Conservation (phyloP, 1,140 invertebrate genomes). For the Spodoptera litura region DNA sequence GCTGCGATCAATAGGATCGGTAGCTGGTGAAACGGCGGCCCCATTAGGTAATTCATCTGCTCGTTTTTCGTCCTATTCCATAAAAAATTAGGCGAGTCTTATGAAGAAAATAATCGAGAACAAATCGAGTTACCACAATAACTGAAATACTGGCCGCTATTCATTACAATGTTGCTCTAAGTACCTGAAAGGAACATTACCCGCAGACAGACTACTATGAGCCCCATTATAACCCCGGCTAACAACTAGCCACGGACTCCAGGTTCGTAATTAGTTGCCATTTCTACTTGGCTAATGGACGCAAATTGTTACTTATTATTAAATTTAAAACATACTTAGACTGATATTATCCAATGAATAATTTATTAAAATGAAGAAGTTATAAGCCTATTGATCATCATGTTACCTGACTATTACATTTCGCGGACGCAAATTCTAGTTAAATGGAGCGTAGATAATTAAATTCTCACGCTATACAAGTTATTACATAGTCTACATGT, state of each 20-base stretch:
- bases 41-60: background rate
- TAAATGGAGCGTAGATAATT: slow-evolving; percentile 2
- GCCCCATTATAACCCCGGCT: background rate
- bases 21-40: too few relatives aligned
- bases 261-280: slow-evolving; percentile 25
- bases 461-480: slow-evolving; percentile 6
- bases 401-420: slow-evolving; percentile 4
- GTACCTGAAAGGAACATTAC: background rate
- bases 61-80: background rate
- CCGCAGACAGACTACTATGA: background rate
- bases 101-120: too few relatives aligned
- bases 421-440: background rate
- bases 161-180: background rate
- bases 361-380: background rate
- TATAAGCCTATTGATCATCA: slow-evolving; percentile 9
- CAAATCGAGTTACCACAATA: too few relatives aligned
- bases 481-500: background rate
- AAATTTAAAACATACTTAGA: background rate
- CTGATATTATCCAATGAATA: background rate
- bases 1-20: too few relatives aligned
- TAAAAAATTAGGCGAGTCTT: background rate
- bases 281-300: slow-evolving; percentile 11
- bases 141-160: too few relatives aligned
- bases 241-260: slow-evolving; percentile 2
- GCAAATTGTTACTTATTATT: slow-evolving; percentile 26